Percentiles rank a stretch among this genome's conserved stretches.
phyloP scores from a whole-genome alignment of 2,888 invertebrate species.

The Venustoraphidia nigricollis region DNA sequence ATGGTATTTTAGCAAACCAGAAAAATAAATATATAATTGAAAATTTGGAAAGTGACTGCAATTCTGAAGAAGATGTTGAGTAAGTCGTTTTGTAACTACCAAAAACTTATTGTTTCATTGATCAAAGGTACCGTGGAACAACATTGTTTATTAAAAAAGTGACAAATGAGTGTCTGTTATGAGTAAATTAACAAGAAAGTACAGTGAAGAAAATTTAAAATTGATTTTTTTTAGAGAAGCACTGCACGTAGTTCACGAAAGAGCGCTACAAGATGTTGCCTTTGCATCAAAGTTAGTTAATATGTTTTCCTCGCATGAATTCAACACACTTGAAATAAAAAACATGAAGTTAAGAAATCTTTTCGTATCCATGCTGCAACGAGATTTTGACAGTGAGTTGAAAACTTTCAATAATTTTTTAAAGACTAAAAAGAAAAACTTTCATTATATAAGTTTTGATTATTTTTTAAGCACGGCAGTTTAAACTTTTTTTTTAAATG shows the following conservation, averaged over 20 bases:
- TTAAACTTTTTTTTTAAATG: not conserved
- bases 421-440: not conserved
- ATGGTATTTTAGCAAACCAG: slow-evolving; percentile 25
- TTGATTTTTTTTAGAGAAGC: slow-evolving; percentile 18
- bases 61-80: slow-evolving; percentile 20
- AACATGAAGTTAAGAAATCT: slow-evolving; percentile 13
- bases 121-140: too few relatives aligned
- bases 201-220: slow-evolving; percentile 4
- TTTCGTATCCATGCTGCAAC: slow-evolving; percentile 22
- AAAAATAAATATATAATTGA: slow-evolving; percentile 22
- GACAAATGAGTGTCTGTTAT: slow-evolving; percentile 3
- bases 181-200: slow-evolving; percentile 1
- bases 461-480: not conserved
- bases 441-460: not conserved
- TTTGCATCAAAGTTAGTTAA: slow-evolving; percentile 21
- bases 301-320: slow-evolving; percentile 22
- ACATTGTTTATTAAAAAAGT: too few relatives aligned
- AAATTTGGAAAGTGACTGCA: slow-evolving; percentile 20
- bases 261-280: slow-evolving; percentile 19
- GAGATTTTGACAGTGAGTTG: slow-evolving; percentile 20
- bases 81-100: slow-evolving; percentile 14
- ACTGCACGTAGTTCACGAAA: slow-evolving; percentile 20
- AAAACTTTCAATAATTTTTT: not conserved
- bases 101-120: too few relatives aligned
- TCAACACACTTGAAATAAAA: slow-evolving; percentile 15